phyloP scores from a whole-genome alignment of 2,888 invertebrate species.

The Heliconius erato region DNA sequence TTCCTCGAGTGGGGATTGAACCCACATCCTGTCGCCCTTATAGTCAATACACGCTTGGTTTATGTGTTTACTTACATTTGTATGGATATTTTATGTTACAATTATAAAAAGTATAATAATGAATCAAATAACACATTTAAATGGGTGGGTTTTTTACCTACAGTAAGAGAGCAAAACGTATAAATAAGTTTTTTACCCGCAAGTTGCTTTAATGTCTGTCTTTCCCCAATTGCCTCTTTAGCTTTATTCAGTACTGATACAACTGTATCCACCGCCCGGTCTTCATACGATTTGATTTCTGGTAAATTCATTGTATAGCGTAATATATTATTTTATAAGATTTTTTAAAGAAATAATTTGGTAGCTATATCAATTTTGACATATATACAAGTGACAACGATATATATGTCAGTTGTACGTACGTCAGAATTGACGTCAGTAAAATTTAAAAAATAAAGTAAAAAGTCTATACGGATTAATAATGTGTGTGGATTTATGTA shows the following conservation, averaged over 20 bases:
- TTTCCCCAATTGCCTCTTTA: conserved; percentile 62
- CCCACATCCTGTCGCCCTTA: too few relatives aligned
- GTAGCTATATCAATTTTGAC: neutral
- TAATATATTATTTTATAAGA: neutral
- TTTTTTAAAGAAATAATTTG: neutral
- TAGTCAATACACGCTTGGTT: too few relatives aligned
- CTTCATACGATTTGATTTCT: conserved; percentile 66
- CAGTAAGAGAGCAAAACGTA: neutral
- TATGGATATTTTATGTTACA: too few relatives aligned
- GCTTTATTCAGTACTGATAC: conserved; percentile 66
- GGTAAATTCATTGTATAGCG: conserved; percentile 67
- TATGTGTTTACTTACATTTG: too few relatives aligned
- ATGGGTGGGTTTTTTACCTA: neutral
- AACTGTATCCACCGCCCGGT: conserved; percentile 69
- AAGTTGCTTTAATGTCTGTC: conserved; percentile 66
- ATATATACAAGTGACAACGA: too few relatives aligned
- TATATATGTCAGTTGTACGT: too few relatives aligned
- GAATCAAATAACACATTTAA: neutral
- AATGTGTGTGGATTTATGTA: too few relatives aligned
- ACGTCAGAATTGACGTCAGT: too few relatives aligned
- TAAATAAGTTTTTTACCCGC: conserved; percentile 61
- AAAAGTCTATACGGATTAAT: too few relatives aligned
- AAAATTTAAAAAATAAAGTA: too few relatives aligned
- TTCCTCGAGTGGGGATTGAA: too few relatives aligned
- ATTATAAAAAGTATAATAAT: too few relatives aligned